These are phyloP conservation scores for Protobothrops mucrosquamatus DNA, from an alignment of 2,113 vertebrate species.

Conservation along the genomic window DNA sequence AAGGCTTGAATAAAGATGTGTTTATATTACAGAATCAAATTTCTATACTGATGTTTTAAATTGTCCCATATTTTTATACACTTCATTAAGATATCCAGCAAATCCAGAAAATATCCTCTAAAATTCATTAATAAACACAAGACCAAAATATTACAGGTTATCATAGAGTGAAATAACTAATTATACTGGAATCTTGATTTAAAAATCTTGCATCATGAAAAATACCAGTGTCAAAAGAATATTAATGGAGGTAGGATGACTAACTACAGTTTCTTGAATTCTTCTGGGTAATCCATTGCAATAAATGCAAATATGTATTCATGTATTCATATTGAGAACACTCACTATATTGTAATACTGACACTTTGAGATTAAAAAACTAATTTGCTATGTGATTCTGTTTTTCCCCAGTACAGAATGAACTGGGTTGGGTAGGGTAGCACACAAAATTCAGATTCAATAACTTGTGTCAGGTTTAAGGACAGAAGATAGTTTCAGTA, in stretches of 20 bases:
- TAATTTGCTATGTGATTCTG: background rate
- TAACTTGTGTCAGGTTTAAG: background rate
- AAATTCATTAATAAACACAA: background rate
- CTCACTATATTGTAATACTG: background rate
- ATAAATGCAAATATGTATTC: background rate
- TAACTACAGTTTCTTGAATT: background rate
- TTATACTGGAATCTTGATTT: background rate
- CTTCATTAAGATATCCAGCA: background rate
- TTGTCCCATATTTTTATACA: background rate
- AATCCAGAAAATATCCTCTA: background rate
- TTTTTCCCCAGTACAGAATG: background rate
- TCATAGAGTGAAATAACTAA: background rate
- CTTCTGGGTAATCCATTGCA: background rate
- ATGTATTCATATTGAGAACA: background rate
- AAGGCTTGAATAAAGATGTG: background rate
- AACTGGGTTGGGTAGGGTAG: background rate
- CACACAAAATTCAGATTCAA: background rate
- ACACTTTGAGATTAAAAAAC: background rate
- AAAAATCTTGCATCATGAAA: background rate
- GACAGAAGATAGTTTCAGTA: background rate
- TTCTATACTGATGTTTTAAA: background rate
- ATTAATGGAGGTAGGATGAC: background rate
- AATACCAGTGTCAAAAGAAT: background rate
- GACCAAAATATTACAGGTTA: background rate
- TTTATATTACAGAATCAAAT: background rate